A percentile compares a stretch with the other conserved stretches of the same genome.
These are phyloP conservation scores for Oasisia sp. DNA, from an alignment of 2,888 invertebrate genomes.

Conservation along the genomic window DNA sequence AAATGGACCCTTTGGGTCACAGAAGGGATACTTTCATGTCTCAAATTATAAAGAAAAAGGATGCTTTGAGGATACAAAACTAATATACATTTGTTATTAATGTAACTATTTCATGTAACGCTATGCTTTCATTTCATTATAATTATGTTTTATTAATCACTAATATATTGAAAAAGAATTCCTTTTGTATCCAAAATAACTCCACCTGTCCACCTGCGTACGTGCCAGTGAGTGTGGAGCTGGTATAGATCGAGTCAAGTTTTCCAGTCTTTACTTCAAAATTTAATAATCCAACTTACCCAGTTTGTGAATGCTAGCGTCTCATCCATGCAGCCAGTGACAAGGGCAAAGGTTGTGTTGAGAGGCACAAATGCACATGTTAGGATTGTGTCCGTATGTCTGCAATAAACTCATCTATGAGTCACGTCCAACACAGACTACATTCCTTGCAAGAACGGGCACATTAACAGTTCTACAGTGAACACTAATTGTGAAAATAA, in stretches of 20 bases:
- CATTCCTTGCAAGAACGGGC: not conserved
- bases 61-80: too few species aligned
- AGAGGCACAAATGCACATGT: not conserved
- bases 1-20: too few species aligned
- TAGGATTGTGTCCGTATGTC: not conserved
- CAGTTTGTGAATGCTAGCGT: constrained; percentile 14
- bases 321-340: not conserved
- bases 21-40: too few species aligned
- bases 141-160: too few species aligned
- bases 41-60: too few species aligned
- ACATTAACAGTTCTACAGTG: not conserved
- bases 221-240: not conserved
- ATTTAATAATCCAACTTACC: not conserved
- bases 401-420: not conserved
- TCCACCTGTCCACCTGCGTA: not conserved
- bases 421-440: not conserved
- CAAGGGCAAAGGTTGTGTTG: not conserved
- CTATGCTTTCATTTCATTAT: too few species aligned
- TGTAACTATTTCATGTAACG: too few species aligned
- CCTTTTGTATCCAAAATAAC: too few species aligned
- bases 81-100: too few species aligned
- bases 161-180: too few species aligned
- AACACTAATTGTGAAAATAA: not conserved
- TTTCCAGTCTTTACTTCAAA: not conserved
- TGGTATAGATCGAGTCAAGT: not conserved